These are phyloP conservation scores for Drosophila willistoni DNA, from an alignment of 1,140 invertebrate genomes.

Conservation along the genomic window DNA sequence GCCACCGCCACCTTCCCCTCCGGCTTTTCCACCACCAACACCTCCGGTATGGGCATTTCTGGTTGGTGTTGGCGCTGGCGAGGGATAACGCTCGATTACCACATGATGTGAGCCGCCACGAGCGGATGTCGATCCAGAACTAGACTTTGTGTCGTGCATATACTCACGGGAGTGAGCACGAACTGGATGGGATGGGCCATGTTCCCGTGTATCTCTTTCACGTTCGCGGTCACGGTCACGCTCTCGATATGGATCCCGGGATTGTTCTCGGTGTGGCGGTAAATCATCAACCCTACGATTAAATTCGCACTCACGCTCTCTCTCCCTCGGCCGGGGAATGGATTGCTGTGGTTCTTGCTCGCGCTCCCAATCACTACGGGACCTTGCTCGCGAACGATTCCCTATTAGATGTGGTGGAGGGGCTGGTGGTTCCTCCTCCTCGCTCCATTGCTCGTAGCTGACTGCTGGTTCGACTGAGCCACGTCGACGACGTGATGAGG, in stretches of 20 bases:
- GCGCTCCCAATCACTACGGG: conserved; percentile 71
- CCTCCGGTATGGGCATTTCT: background rate
- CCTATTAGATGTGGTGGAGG: conserved; percentile 31
- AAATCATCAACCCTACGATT: conserved; percentile 35
- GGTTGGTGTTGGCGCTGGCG: conserved; percentile 56
- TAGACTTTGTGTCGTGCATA: conserved; percentile 55
- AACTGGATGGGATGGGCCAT: conserved; percentile 33
- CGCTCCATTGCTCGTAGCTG: conserved; percentile 74
- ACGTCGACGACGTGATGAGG: conserved; percentile 62
- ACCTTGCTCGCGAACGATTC: conserved; percentile 67
- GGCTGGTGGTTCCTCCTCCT: conserved; percentile 55
- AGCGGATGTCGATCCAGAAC: conserved; percentile 29
- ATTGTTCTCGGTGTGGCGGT: conserved; percentile 37
- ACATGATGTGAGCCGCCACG: conserved; percentile 22
- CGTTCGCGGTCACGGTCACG: conserved; percentile 29
- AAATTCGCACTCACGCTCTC: conserved; percentile 51
- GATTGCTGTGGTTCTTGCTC: conserved; percentile 39
- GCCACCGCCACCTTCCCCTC: background rate
- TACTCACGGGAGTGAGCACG: conserved; percentile 66
- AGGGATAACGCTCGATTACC: conserved; percentile 55
- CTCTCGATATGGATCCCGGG: conserved; percentile 57
- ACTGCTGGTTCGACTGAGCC: conserved; percentile 60
- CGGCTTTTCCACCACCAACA: background rate
- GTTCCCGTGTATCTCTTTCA: conserved; percentile 23
- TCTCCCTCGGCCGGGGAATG: conserved; percentile 27